phyloP scores from a whole-genome alignment of 2,797 vertebrate genomes.

The Hyperoplus lanceolatus region DNA sequence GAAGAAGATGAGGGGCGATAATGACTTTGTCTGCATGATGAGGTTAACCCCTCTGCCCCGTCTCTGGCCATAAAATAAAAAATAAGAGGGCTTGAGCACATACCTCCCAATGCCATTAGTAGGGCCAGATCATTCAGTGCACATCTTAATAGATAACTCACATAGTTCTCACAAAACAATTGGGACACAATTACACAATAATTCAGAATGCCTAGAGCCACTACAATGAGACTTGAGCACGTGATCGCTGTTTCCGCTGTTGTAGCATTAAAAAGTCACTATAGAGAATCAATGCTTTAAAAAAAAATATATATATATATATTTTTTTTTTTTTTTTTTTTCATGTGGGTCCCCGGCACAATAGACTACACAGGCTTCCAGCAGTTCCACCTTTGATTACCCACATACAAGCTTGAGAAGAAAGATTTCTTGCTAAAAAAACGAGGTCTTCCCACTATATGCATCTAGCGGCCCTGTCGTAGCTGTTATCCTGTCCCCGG shows the following conservation, averaged over 20 bases:
- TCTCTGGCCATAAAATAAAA: slow-evolving; percentile 75
- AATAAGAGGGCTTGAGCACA: slow-evolving; percentile 63
- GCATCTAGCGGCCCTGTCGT: neutral
- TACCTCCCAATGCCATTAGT: slow-evolving; percentile 57
- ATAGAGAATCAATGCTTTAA: neutral
- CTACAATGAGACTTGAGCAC: neutral
- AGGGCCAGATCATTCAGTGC: slow-evolving; percentile 52
- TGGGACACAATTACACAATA: slow-evolving; percentile 24
- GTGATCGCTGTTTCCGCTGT: neutral
- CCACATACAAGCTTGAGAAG: neutral
- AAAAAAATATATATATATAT: neutral
- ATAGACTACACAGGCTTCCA: no score
- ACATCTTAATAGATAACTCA: slow-evolving; percentile 42
- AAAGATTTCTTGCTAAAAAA: neutral
- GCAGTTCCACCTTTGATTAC: neutral
- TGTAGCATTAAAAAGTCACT: neutral
- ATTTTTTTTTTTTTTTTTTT: no score
- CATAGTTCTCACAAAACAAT: slow-evolving; percentile 31
- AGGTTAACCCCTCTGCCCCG: slow-evolving; percentile 71
- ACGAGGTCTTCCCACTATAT: neutral
- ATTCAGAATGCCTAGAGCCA: slow-evolving; percentile 5
- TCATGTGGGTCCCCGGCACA: neutral
- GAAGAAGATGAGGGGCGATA: slow-evolving; percentile 80
- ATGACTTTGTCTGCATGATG: slow-evolving; percentile 73
- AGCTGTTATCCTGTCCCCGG: neutral